Evolutionary conservation across 2,888 invertebrate species (phyloP), one percentile per base, ranked within the genome.

Genomic region (Tenthredo scrophulariae): DNA sequence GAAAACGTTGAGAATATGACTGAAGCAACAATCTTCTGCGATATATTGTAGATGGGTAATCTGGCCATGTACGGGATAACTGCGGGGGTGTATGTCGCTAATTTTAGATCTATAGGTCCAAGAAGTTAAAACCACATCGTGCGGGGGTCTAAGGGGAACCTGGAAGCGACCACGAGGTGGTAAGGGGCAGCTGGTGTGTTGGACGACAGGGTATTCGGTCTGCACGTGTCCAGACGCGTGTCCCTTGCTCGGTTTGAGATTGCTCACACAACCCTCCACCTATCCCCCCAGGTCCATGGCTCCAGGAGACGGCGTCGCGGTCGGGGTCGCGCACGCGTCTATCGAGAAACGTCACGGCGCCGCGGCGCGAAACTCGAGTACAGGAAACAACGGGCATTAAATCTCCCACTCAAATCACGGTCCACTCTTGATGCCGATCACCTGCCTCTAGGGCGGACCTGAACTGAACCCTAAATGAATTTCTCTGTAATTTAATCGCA

Each of bases 161-260:
- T 65, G 46, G 83, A 54, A 54, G 50, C 54, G 54, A 50, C 37
- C 77, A 77, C 54, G 54, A 62, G 80, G 62, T 18, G 62, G 62
- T 26, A 80, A 65, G 22, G 83, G 83, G 83, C 83, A 83, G 83
- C 83, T 83, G 83, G 83, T 58, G 70, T 5, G 46, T 67, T 15
- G 67, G 83, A 83, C 83, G 83, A 43, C 83, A 29, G 37, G 83
- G 46, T 26, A 22, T 43, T 67, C 70, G n/a, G 83, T 33, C 70
- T 83, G 83, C 83, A 83, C 83, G 83, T 83, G 83, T 67, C 83
- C 67, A 67, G 67, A 70, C 83, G 83, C 83, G 83, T 83, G 83
- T 83, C 83, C 83, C 83, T 29, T 65, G 67, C 67, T 83, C 83
- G 67, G 26, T 83, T 70, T 43, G 29, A 83, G 83, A 83, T 83